Evolutionary conservation across 2,113 vertebrate genomes (phyloP).

Genomic region (Muntiacus muntjak): DNA sequence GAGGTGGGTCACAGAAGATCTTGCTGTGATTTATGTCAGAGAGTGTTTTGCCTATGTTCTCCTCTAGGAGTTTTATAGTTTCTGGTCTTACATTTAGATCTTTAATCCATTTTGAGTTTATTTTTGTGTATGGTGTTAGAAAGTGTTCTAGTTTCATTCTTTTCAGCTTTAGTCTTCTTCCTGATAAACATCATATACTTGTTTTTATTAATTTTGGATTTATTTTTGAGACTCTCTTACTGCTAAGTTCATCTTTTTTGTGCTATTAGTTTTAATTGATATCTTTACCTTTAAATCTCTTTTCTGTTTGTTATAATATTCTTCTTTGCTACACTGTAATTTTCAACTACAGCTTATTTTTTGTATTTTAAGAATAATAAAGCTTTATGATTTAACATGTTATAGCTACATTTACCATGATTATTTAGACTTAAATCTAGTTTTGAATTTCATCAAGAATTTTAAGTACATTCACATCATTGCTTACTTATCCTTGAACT

Average conservation of each 20-base stretch:
- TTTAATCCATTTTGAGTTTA: neutral
- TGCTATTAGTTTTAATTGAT: neutral
- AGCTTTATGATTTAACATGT: neutral
- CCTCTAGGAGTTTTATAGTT: too few relatives aligned
- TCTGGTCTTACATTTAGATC: too few relatives aligned
- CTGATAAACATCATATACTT: neutral
- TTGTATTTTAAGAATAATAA: neutral
- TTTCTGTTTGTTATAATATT: neutral
- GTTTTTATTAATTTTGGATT: neutral
- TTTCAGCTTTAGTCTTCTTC: neutral
- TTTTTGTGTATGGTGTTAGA: too few relatives aligned
- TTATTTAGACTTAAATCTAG: neutral
- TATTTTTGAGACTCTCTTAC: neutral
- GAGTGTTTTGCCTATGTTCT: too few relatives aligned
- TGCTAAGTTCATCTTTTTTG: neutral
- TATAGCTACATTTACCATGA: neutral
- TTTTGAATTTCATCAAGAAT: neutral
- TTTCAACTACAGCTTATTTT: neutral
- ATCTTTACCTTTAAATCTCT: constrained; percentile 1
- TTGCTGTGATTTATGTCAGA: too few relatives aligned
- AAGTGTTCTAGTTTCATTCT: too few relatives aligned
- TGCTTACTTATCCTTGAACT: neutral
- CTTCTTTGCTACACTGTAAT: neutral
- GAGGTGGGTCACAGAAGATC: too few relatives aligned
- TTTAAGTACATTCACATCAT: neutral